phyloP scores from a whole-genome alignment of 2,888 invertebrate species.

The Abrostola tripartita region DNA sequence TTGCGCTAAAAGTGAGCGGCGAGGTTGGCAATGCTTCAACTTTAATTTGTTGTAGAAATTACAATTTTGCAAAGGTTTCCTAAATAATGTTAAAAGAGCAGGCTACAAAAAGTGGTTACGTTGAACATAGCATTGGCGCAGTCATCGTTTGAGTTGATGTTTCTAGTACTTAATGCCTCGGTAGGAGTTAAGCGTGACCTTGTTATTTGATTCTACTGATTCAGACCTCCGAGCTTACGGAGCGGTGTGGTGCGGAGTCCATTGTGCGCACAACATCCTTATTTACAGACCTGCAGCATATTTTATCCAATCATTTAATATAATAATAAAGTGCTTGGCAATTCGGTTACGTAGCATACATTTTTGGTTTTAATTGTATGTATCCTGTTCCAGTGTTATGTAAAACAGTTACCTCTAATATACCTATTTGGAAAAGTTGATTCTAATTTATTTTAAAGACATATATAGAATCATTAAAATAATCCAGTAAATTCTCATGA shows the following conservation, averaged over 20 bases:
- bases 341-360: no score
- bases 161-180: slow-evolving; percentile 33
- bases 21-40: slow-evolving; percentile 63
- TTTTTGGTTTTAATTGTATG: no score
- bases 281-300: not conserved
- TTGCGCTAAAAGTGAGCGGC: slow-evolving; percentile 78
- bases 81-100: slow-evolving; percentile 55
- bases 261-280: not conserved
- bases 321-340: no score
- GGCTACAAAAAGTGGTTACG: slow-evolving; percentile 59
- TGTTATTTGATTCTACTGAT: slow-evolving; percentile 34
- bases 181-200: slow-evolving; percentile 38
- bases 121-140: slow-evolving; percentile 46
- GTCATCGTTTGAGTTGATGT: slow-evolving; percentile 23
- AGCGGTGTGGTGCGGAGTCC: slow-evolving; percentile 4
- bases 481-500: no score
- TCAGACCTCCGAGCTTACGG: slow-evolving; percentile 14
- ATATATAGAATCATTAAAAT: no score
- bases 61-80: slow-evolving; percentile 60
- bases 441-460: no score
- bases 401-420: no score
- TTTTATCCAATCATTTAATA: no score
- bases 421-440: no score
- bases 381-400: no score
- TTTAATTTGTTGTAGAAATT: slow-evolving; percentile 62